A percentile compares a stretch with the other conserved stretches of the same genome.
phyloP scores from a whole-genome alignment of 2,113 vertebrate species.

The Loxodonta africana region DNA sequence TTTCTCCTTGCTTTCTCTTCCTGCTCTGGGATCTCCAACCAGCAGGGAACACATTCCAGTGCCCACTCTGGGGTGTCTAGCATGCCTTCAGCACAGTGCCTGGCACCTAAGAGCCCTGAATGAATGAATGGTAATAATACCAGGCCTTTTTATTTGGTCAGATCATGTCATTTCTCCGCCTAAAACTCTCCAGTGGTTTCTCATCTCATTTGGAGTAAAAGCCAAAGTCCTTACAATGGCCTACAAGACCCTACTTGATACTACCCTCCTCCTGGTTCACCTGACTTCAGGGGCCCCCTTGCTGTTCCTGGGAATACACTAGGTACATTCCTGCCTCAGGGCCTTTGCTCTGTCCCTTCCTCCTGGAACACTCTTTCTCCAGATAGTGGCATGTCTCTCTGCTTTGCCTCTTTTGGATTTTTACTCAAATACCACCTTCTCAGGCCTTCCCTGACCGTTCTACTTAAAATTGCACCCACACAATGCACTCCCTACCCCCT shows the following conservation, averaged over 20 bases:
- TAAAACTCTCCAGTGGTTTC: neutral
- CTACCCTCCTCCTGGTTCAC: neutral
- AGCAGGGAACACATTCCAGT: neutral
- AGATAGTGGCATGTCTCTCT: neutral
- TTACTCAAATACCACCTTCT: neutral
- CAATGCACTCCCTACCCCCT: neutral
- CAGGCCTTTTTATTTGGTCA: slow-evolving; percentile 7
- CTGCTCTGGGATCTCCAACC: neutral
- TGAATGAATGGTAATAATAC: neutral
- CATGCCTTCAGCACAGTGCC: neutral
- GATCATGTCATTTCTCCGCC: neutral
- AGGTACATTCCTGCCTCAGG: neutral
- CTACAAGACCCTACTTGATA: neutral
- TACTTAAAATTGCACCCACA: neutral
- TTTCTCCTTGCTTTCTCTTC: neutral
- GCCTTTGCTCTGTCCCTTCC: neutral
- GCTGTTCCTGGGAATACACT: neutral
- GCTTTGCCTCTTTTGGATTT: neutral
- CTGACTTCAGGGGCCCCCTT: neutral
- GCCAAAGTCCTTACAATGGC: neutral
- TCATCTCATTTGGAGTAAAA: neutral
- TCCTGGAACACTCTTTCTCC: neutral
- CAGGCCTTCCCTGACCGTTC: neutral
- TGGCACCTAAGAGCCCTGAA: neutral
- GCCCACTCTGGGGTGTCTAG: neutral